These are phyloP conservation scores for Semicossyphus pulcher DNA, from an alignment of 2,113 vertebrate genomes.

Conservation along the genomic window DNA sequence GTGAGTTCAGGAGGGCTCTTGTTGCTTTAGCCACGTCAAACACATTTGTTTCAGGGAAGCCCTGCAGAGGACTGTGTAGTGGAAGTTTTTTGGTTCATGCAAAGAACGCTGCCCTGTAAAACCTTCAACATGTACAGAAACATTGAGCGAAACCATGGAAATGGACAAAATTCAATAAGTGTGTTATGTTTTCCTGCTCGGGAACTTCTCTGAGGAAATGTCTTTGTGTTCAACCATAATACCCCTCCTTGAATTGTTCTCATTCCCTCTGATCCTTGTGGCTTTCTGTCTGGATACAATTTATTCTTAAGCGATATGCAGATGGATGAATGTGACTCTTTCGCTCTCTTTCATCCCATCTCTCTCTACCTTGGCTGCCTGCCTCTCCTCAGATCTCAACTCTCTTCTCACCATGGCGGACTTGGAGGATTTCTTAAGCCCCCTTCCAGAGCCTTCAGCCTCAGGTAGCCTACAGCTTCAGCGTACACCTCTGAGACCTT, in stretches of 20 bases:
- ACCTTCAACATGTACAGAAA: not conserved
- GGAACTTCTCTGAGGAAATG: not conserved
- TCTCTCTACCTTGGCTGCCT: not conserved
- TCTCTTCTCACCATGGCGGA: conserved; percentile 70
- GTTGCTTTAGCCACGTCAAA: not conserved
- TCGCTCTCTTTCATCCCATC: conserved; percentile 4
- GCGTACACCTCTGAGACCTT: conserved; percentile 3
- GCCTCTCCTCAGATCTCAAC: conserved; percentile 76
- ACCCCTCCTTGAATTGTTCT: not conserved
- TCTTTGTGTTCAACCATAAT: not conserved
- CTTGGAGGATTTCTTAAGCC: conserved; percentile 81
- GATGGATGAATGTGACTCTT: conserved; percentile 1
- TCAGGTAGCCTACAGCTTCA: conserved; percentile 81
- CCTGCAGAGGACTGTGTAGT: not conserved
- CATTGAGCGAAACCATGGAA: not conserved
- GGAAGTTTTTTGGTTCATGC: not conserved
- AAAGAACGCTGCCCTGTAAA: not conserved
- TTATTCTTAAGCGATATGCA: conserved; percentile 4
- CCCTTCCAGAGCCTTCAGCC: conserved; percentile 86
- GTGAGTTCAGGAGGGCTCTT: not conserved
- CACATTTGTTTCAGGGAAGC: not conserved
- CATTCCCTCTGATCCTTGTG: not conserved
- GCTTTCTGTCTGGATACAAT: not conserved
- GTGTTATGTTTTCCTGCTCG: not conserved
- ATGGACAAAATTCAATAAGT: not conserved